Evolutionary conservation across 2,113 vertebrate genomes (phyloP).

Genomic region (Dasypus novemcinctus): DNA sequence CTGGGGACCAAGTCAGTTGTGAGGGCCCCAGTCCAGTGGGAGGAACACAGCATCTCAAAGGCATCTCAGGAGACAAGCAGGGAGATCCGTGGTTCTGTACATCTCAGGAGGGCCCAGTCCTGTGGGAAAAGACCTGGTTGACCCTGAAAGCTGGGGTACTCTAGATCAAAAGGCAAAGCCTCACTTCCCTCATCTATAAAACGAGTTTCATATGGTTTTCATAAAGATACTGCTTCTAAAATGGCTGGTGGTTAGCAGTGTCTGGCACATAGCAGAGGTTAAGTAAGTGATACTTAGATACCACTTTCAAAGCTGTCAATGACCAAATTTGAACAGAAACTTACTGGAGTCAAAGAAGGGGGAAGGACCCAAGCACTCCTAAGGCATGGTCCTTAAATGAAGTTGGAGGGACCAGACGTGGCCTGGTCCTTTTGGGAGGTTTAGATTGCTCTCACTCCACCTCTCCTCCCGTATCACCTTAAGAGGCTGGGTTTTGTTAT

Average conservation of each 20-base stretch:
- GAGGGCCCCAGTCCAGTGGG: too few relatives aligned
- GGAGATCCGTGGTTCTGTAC: too few relatives aligned
- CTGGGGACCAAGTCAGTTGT: too few relatives aligned
- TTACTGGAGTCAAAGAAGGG: not conserved
- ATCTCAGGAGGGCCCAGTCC: not conserved
- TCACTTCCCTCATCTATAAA: not conserved
- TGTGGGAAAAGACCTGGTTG: not conserved
- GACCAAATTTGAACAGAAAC: not conserved
- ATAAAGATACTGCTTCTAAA: not conserved
- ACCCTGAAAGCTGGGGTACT: not conserved
- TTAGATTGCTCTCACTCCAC: not conserved
- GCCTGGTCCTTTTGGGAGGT: not conserved
- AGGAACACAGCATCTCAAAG: not conserved
- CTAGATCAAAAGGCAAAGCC: not conserved
- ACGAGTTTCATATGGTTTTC: not conserved
- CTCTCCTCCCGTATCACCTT: not conserved
- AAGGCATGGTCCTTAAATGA: not conserved
- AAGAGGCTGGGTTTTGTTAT: not conserved
- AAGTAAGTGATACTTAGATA: not conserved
- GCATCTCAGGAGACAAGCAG: not conserved
- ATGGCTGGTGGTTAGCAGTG: not conserved
- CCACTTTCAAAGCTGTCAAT: not conserved
- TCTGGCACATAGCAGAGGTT: not conserved
- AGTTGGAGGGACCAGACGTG: not conserved
- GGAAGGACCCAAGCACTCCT: not conserved